These are phyloP conservation scores for Eremophila alpestris DNA, from an alignment of 2,797 vertebrate species.

Conservation along the genomic window DNA sequence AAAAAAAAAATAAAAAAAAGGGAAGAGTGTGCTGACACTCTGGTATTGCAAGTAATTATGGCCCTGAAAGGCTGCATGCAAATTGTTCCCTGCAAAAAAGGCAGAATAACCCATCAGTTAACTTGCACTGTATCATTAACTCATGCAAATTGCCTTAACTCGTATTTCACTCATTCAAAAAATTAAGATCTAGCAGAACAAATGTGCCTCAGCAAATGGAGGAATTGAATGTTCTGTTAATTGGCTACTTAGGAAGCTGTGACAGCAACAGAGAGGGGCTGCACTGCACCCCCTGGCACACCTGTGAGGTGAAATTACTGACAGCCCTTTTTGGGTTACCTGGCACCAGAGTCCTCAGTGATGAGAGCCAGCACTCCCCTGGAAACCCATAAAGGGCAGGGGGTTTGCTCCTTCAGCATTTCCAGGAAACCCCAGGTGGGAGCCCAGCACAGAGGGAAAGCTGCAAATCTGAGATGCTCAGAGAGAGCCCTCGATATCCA, in stretches of 20 bases:
- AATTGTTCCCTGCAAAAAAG: constrained; percentile 2
- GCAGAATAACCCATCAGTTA: constrained; percentile 11
- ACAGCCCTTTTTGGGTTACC: background rate
- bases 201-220: background rate
- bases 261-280: background rate
- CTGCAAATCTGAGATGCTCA: background rate
- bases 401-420: background rate
- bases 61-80: background rate
- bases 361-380: background rate
- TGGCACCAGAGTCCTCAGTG: accelerated
- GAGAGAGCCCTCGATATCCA: background rate
- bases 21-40: background rate
- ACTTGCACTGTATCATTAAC: constrained; percentile 6
- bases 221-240: constrained; percentile 1
- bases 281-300: background rate
- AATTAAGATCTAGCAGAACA: constrained; percentile 20
- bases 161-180: constrained; percentile 25
- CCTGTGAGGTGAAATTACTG: background rate
- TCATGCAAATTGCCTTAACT: constrained; percentile 2
- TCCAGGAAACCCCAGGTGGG: background rate
- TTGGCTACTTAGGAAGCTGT: background rate
- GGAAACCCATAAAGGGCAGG: background rate
- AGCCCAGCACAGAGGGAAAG: background rate
- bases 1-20: background rate
- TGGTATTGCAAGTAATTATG: background rate